Conservation (phyloP, 2,113 vertebrate species). For the Hippocampus guttulatus region DNA sequence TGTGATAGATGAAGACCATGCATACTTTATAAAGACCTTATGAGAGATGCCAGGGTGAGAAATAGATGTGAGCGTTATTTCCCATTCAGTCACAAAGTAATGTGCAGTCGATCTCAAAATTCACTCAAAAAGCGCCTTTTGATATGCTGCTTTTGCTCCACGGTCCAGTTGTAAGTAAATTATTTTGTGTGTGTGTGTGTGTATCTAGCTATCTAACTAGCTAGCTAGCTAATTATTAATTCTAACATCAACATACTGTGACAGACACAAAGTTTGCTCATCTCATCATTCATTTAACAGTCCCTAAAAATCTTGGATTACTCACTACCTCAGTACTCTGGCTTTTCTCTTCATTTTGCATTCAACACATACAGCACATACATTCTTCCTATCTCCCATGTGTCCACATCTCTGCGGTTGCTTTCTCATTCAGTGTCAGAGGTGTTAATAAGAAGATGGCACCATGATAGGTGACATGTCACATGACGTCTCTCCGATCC, state of each 20-base stretch:
- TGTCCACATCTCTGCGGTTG: slow-evolving; percentile 14
- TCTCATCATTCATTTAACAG: not conserved
- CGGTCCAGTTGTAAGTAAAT: too few species aligned
- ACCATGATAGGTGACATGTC: slow-evolving; percentile 52
- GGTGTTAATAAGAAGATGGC: slow-evolving; percentile 48
- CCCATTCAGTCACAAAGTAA: slow-evolving; percentile 11
- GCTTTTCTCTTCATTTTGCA: not conserved
- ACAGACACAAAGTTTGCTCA: too few species aligned
- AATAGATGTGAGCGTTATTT: slow-evolving; percentile 32
- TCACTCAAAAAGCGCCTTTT: not conserved
- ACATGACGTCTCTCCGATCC: slow-evolving; percentile 39
- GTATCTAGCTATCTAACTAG: too few species aligned
- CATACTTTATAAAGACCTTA: slow-evolving; percentile 36
- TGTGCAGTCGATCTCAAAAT: not conserved
- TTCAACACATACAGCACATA: slow-evolving; percentile 4
- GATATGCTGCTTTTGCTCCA: not conserved
- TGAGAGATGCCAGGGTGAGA: slow-evolving; percentile 26
- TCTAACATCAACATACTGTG: not conserved
- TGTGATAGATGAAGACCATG: slow-evolving; percentile 34
- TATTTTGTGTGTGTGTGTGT: too few species aligned
- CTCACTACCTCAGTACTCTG: not conserved
- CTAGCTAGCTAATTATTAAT: too few species aligned
- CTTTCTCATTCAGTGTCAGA: slow-evolving; percentile 30
- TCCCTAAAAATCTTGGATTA: not conserved
- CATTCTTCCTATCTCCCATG: slow-evolving; percentile 4